Conservation (phyloP, 2,888 invertebrate species). For the Orthosia gracilis region DNA sequence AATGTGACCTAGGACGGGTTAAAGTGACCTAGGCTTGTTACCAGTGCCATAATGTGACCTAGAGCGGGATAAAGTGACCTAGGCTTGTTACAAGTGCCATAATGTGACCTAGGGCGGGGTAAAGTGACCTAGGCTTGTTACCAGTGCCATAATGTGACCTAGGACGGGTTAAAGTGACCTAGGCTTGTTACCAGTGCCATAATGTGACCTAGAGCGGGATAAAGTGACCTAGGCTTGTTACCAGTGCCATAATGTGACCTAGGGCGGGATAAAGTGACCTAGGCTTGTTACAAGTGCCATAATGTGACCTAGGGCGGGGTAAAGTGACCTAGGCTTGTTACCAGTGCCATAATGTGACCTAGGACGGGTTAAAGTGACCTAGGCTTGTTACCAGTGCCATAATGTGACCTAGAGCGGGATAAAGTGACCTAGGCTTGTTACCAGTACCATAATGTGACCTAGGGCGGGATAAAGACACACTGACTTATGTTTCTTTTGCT, state of each 20-base stretch:
- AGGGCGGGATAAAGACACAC: neutral
- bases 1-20: neutral
- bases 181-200: neutral
- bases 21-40: neutral
- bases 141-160: neutral
- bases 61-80: neutral
- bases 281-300: neutral
- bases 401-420: neutral
- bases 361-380: neutral
- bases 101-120: neutral
- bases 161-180: neutral
- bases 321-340: neutral
- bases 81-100: neutral
- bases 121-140: neutral
- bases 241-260: neutral
- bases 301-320: neutral
- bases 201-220: neutral
- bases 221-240: neutral
- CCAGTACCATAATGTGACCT: neutral
- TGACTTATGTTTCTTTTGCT: constrained; percentile 60
- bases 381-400: neutral
- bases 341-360: neutral
- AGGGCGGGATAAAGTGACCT: neutral
- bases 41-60: neutral
- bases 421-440: neutral